Evolutionary conservation across 2,113 vertebrate species (phyloP).

Genomic region (Aspidoscelis tigris): DNA sequence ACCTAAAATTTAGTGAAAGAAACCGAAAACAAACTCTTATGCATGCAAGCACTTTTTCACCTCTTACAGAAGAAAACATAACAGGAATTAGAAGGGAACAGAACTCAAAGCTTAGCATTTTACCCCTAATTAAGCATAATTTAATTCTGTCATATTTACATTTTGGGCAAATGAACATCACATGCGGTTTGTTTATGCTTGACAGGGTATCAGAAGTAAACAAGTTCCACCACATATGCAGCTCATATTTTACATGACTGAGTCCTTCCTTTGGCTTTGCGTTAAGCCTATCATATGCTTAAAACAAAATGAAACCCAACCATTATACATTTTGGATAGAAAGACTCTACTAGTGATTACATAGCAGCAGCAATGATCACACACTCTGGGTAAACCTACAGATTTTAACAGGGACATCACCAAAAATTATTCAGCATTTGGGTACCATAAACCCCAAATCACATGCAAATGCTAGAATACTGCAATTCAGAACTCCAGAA

Average conservation of each 20-base stretch:
- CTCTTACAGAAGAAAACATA: not conserved
- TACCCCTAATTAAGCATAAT: not conserved
- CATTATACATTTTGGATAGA: not conserved
- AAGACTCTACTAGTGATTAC: conserved; percentile 14
- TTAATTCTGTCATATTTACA: not conserved
- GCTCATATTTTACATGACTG: conserved; percentile 7
- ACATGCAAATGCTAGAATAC: too few relatives aligned
- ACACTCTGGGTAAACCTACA: not conserved
- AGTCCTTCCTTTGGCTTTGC: conserved; percentile 12
- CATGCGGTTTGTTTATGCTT: not conserved
- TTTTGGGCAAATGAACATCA: conserved; percentile 23
- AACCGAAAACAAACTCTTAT: not conserved
- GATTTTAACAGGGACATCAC: not conserved
- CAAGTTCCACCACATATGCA: conserved; percentile 28
- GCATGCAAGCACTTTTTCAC: not conserved
- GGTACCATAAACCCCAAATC: not conserved
- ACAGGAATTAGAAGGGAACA: not conserved
- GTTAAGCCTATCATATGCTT: conserved; percentile 15
- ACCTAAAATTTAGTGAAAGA: not conserved
- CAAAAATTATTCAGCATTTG: not conserved
- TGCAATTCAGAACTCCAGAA: too few relatives aligned
- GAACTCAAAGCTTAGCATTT: not conserved
- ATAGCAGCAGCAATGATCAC: conserved; percentile 29
- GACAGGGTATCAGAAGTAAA: conserved; percentile 17
- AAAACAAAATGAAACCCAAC: conserved; percentile 12